Evolutionary conservation across 1,140 invertebrate species (phyloP).

Genomic region (Melipona quadrifasciata): DNA sequence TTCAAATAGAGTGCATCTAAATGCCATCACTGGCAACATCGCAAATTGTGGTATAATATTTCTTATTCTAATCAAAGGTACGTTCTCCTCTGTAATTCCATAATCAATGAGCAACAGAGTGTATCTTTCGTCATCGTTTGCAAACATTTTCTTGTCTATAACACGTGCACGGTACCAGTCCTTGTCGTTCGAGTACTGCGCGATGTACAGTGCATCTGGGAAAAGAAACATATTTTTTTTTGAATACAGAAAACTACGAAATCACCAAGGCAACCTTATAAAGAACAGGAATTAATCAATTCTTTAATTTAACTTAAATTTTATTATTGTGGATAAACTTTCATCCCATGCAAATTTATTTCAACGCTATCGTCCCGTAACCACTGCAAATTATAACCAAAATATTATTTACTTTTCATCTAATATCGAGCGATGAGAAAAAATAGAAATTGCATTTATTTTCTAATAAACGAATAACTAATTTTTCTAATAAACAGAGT

Average conservation of each 20-base stretch:
- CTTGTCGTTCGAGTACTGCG: slow-evolving; percentile 59
- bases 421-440: no score
- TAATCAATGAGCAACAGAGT: slow-evolving; percentile 70
- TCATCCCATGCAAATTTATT: no score
- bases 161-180: slow-evolving; percentile 72
- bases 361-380: no score
- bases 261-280: no score
- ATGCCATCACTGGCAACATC: slow-evolving; percentile 71
- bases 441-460: no score
- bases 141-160: neutral
- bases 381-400: no score
- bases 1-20: slow-evolving; percentile 80
- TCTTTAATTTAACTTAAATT: no score
- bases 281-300: no score
- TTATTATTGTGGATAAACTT: no score
- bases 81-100: slow-evolving; percentile 58
- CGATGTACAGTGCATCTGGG: slow-evolving; percentile 79
- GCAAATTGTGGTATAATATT: slow-evolving; percentile 60
- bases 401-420: no score
- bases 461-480: no score
- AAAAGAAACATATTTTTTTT: neutral
- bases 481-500: no score
- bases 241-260: neutral
- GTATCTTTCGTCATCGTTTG: slow-evolving; percentile 20
- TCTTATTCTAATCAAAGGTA: slow-evolving; percentile 60